Evolutionary conservation across 2,888 invertebrate genomes (phyloP), one percentile per base, ranked within the genome.

Genomic region (Epinotia brunnichana): DNA sequence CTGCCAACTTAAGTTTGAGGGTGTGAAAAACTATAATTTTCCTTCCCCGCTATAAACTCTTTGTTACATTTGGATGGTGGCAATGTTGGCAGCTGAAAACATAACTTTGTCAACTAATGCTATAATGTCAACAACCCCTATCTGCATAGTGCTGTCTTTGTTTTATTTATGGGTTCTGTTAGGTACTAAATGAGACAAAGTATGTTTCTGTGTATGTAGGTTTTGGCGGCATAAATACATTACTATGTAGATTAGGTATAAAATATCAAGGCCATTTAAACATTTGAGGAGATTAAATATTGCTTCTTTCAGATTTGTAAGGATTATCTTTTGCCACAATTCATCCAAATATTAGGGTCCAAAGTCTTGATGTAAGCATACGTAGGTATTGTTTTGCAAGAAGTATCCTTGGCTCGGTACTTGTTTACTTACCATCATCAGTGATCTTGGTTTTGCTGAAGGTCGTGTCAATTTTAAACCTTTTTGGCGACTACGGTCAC

Each of bases 71-170:
- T 7, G 2, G 48, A 57, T n/a, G 17, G 24, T 39, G 35, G 67
- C 56, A 48, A 17, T 4, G 24, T 17, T 13, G 39, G 17, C 9
- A 44, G 35, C 48, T 4, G 67, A 17, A 61, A 24, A 56, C 13
- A 21, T 61, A 62, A 24, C 17, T 57, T 72, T 72, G 72, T 68
- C 35, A n/a, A 17, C 35, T 71, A 61, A 60, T 35, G 61, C 63
- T 56, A 60, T 75, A 75, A 77, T 76, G 78, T 78, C 78, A 76
- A 75, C 76, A 76, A 78, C 78, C 78, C 77, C 76, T 69, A 63
- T 66, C 21, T 70, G 64, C 54, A 69, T 74, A 74, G 17, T 44
- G 54, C 24, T 62, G 54, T 70, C 54, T 70, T 44, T 70, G 24
- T 70, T n/a, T 54, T 19, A 29, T 24, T 66, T 66, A 66, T 66